Evolutionary conservation across 2,888 invertebrate species (phyloP).

Genomic region (Polyploca ridens): DNA sequence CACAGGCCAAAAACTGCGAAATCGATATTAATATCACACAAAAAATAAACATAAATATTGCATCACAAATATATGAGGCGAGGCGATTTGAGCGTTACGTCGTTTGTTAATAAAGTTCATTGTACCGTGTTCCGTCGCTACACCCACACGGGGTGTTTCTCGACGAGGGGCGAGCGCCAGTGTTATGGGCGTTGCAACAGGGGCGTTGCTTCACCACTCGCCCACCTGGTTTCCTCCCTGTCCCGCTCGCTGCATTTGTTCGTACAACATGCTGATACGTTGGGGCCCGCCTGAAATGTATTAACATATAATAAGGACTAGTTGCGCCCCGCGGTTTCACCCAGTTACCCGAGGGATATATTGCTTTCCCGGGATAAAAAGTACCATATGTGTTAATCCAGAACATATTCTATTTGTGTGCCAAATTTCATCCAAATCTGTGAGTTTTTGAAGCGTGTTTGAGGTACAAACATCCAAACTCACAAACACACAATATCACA

Average conservation of each 20-base stretch:
- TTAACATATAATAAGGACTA: neutral
- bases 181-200: slow-evolving; percentile 74
- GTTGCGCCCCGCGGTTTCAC: too few relatives aligned
- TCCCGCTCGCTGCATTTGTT: slow-evolving; percentile 68
- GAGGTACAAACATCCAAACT: too few relatives aligned
- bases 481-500: too few relatives aligned
- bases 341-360: too few relatives aligned
- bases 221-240: slow-evolving; percentile 48
- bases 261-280: slow-evolving; percentile 68
- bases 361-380: too few relatives aligned
- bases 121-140: slow-evolving; percentile 35
- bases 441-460: too few relatives aligned
- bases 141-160: slow-evolving; percentile 61
- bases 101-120: slow-evolving; percentile 9
- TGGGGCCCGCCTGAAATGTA: slow-evolving; percentile 54
- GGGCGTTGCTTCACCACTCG: slow-evolving; percentile 67
- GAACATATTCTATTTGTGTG: too few relatives aligned
- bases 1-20: too few relatives aligned
- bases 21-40: too few relatives aligned
- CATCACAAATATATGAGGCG: neutral
- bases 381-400: too few relatives aligned
- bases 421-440: too few relatives aligned
- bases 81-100: neutral
- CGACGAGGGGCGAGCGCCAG: slow-evolving; percentile 49
- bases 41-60: too few relatives aligned